phyloP scores from a whole-genome alignment of 2,113 vertebrate species.

The Camelus bactrianus region DNA sequence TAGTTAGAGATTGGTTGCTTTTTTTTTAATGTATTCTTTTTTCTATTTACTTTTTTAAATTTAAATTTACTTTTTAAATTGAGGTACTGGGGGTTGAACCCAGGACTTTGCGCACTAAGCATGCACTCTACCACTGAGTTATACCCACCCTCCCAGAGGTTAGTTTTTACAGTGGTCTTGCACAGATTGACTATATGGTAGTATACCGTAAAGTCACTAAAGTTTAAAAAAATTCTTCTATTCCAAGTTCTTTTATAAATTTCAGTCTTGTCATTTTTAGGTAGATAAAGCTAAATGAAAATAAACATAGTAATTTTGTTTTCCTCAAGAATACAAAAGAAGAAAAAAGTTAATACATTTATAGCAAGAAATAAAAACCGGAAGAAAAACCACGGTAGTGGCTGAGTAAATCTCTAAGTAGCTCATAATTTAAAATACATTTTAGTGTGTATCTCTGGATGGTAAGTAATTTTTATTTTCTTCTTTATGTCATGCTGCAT shows the following conservation, averaged over 20 bases:
- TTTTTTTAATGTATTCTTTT: too few species aligned
- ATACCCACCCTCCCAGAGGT: background rate
- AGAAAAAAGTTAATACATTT: background rate
- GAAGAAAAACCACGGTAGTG: background rate
- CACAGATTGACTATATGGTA: background rate
- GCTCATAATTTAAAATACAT: background rate
- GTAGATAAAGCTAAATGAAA: conserved; percentile 45
- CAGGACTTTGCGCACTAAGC: too few species aligned
- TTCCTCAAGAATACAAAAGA: conserved; percentile 37
- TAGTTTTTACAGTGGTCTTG: background rate
- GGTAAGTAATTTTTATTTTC: conserved; percentile 8
- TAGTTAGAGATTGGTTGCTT: background rate
- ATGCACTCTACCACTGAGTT: too few species aligned
- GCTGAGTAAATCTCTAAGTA: conserved; percentile 19
- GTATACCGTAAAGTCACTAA: background rate
- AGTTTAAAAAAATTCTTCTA: background rate
- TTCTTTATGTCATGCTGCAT: background rate
- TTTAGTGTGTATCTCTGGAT: background rate
- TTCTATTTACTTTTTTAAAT: too few species aligned
- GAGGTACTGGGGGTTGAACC: too few species aligned
- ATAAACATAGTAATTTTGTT: conserved; percentile 3
- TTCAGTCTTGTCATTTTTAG: conserved; percentile 22
- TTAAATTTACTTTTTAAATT: too few species aligned
- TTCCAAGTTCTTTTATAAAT: conserved; percentile 1
- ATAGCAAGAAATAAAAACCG: background rate